Evolutionary conservation across 2,113 vertebrate genomes (phyloP).

Genomic region (Rhea americana): DNA sequence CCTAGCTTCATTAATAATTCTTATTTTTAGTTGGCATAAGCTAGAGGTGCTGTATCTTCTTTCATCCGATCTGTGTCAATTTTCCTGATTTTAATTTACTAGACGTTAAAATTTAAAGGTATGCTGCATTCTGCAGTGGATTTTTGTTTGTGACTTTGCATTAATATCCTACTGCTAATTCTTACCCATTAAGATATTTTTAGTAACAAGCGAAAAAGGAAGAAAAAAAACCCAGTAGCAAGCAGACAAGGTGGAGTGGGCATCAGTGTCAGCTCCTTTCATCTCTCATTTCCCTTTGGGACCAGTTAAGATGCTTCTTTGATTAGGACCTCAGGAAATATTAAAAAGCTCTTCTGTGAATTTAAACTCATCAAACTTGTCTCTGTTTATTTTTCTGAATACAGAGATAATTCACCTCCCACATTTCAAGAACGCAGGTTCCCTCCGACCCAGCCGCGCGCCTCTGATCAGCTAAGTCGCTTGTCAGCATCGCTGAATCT

Average conservation of each 20-base stretch:
- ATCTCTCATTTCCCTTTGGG: constrained; percentile 75
- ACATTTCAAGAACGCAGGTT: constrained; percentile 34
- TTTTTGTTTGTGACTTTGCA: constrained; percentile 72
- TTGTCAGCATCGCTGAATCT: constrained; percentile 59
- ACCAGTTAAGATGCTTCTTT: constrained; percentile 78
- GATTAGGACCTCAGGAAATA: constrained; percentile 79
- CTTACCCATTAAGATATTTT: constrained; percentile 71
- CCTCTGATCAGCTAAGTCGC: constrained; percentile 66
- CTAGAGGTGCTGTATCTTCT: constrained; percentile 81
- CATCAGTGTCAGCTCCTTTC: constrained; percentile 73
- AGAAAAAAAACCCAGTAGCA: background rate
- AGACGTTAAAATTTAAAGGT: constrained; percentile 77
- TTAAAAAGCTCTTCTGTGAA: constrained; percentile 75
- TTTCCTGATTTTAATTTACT: constrained; percentile 78
- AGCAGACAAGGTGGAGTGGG: constrained; percentile 68
- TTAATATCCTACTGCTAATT: constrained; percentile 66
- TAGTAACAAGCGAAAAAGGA: constrained; percentile 56
- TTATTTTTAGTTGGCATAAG: constrained; percentile 85
- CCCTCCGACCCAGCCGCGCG: constrained; percentile 34
- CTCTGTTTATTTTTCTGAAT: constrained; percentile 71
- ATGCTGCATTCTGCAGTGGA: constrained; percentile 10
- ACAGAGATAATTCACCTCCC: constrained; percentile 54
- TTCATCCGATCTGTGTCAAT: constrained; percentile 81
- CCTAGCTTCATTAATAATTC: constrained; percentile 87
- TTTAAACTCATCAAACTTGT: constrained; percentile 74